Percentiles rank a stretch among this genome's conserved stretches.
phyloP scores from a whole-genome alignment of 1,140 invertebrate genomes.

The Drosophila ohnishii region DNA sequence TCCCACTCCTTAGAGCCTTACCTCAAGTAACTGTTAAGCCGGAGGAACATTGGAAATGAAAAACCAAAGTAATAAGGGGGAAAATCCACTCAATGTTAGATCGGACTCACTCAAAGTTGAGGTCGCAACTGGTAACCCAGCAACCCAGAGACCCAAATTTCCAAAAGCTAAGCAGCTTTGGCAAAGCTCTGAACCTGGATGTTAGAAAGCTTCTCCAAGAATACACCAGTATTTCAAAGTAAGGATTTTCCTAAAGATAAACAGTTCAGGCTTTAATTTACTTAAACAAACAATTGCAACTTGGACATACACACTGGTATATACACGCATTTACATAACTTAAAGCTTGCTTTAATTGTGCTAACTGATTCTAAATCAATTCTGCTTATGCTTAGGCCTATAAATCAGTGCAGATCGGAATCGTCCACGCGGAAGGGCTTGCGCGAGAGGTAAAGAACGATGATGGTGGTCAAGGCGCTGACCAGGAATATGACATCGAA shows the following conservation, averaged over 20 bases:
- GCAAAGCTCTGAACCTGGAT: constrained; percentile 6
- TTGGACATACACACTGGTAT: constrained; percentile 57
- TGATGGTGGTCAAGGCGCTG: constrained; percentile 97
- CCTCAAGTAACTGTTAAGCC: constrained; percentile 32
- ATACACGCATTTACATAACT: constrained; percentile 54
- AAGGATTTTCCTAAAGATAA: constrained; percentile 22
- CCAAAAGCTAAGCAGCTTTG: constrained; percentile 31
- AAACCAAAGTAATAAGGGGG: constrained; percentile 1
- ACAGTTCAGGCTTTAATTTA: constrained; percentile 48
- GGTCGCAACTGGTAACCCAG: constrained; percentile 41
- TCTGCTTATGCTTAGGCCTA: constrained; percentile 47
- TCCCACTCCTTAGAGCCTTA: constrained; percentile 15
- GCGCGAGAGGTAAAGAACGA: constrained; percentile 91
- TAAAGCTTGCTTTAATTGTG: constrained; percentile 58
- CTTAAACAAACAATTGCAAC: constrained; percentile 47
- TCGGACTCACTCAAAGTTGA: constrained; percentile 38
- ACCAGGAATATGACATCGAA: constrained; percentile 99
- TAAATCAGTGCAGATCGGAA: constrained; percentile 60
- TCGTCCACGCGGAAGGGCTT: constrained; percentile 73
- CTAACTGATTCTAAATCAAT: constrained; percentile 58
- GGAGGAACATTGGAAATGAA: constrained; percentile 26
- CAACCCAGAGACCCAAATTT: constrained; percentile 41
- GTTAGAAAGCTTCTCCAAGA: constrained; percentile 1
- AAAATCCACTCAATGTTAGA: constrained; percentile 11
- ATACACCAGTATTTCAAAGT: constrained; percentile 1